Percentiles rank a stretch among this genome's conserved stretches.
These are phyloP conservation scores for Gandaritis pyraliata DNA, from an alignment of 2,888 invertebrate genomes.

Conservation along the genomic window DNA sequence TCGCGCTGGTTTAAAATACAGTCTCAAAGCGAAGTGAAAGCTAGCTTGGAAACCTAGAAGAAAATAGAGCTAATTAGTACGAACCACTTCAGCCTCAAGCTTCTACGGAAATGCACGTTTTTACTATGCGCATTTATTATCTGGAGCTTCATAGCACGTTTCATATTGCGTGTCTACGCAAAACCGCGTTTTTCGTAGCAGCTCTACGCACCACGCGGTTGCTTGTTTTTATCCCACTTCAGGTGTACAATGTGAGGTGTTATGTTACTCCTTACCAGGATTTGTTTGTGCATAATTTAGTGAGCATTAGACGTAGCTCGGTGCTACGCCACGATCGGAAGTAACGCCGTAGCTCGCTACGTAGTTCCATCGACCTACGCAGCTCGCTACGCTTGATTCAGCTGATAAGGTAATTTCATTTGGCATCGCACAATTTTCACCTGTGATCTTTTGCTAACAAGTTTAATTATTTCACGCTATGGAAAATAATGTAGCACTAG, in stretches of 20 bases:
- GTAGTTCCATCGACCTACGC: too few species aligned
- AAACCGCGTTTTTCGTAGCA: constrained; percentile 15
- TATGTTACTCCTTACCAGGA: constrained; percentile 4
- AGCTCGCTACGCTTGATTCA: constrained; percentile 2
- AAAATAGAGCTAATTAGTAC: constrained; percentile 22
- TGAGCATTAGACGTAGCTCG: constrained; percentile 6
- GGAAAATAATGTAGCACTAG: too few species aligned
- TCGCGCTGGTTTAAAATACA: not conserved
- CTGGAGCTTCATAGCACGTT: constrained; percentile 28
- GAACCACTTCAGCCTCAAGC: constrained; percentile 5
- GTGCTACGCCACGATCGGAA: constrained; percentile 4
- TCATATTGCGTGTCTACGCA: not conserved
- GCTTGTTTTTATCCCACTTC: constrained; percentile 1
- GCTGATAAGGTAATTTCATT: constrained; percentile 3
- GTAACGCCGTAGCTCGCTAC: not conserved
- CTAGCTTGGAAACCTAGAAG: not conserved
- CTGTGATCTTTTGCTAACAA: too few species aligned
- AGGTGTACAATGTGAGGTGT: constrained; percentile 21
- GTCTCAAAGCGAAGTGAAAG: not conserved
- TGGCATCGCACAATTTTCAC: not conserved
- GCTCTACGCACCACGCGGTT: constrained; percentile 16
- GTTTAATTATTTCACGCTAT: too few species aligned
- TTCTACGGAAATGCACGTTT: constrained; percentile 36
- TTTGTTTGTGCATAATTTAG: constrained; percentile 10
- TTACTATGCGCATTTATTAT: constrained; percentile 45